phyloP scores from a whole-genome alignment of 1,140 invertebrate genomes.

The Platyscapa corneri region DNA sequence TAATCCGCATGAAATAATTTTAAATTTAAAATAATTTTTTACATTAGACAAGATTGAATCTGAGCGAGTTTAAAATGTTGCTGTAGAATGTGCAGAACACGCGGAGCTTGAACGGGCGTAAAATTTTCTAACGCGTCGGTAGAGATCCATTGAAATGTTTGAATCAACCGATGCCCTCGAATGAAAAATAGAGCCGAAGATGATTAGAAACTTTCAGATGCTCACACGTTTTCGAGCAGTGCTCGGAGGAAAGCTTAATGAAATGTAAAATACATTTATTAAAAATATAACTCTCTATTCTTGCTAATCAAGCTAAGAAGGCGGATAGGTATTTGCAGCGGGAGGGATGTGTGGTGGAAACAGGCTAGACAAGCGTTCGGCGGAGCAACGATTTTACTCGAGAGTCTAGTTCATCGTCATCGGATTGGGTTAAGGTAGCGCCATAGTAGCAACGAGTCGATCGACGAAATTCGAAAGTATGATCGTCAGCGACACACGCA shows the following conservation, averaged over 20 bases:
- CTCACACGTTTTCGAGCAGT: neutral
- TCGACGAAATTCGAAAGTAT: slow-evolving; percentile 53
- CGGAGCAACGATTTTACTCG: neutral
- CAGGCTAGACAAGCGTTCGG: neutral
- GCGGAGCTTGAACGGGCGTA: no score
- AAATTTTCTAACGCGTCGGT: no score
- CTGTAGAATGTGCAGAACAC: no score
- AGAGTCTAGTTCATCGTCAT: neutral
- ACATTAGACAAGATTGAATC: no score
- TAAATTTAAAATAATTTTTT: no score
- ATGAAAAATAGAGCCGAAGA: no score
- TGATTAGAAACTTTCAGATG: neutral
- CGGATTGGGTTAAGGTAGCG: neutral
- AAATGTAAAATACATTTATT: neutral
- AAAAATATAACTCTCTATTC: slow-evolving; percentile 38
- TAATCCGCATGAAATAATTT: no score
- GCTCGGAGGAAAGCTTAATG: neutral
- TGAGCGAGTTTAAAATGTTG: no score
- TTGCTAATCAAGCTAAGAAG: slow-evolving; percentile 11
- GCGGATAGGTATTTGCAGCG: neutral
- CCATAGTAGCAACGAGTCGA: neutral
- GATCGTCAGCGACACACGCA: slow-evolving; percentile 40
- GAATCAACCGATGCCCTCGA: no score
- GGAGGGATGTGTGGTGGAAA: neutral
- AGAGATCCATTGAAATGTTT: no score